Base-by-base conservation (phyloP, 2,113 vertebrate species). In the Macquaria australasica region DNA sequence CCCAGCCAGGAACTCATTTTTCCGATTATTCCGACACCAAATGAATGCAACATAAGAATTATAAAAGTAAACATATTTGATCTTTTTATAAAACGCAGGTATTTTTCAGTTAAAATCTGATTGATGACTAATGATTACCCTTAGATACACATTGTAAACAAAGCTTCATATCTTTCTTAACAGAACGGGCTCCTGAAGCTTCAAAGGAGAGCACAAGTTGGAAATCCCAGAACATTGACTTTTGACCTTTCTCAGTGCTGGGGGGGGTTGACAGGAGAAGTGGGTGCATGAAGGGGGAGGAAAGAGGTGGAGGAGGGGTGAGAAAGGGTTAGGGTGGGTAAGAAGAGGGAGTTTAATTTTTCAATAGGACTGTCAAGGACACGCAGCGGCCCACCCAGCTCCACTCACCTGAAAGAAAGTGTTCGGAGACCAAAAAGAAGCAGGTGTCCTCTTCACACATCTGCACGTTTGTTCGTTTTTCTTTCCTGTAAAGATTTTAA, bases 351-450 rank as follows among this genome's bases (percentile, higher is more conserved):
- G 70, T 92, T 93, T 73, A 92, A 94, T 92, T 92, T 94, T 94
- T 92, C 84, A 93, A 74, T 59, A 92, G 92, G 77, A 87, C 91
- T 91, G 86, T 89, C 89, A 94, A 92, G 90, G 91, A 89, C 92
- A 82, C 50, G 58, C 69, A 67, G 73, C 50, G 77, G 83, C 50
- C 66, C 20, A 12, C 73, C 43, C 73, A 20, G 81, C 75, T 86
- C 77, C 78, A 43, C 68, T 91, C 88, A 86, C 84, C 78, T 90
- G 84, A 85, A 85, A 87, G 9, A 74, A 86, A 41, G 72, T 58
- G 73, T 37, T 69, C 23, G 3, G 76, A 85, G 78, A 84, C 80
- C 70, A 28, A 67, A 62, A 14, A 64, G 72, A 43, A 60, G 77
- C 72, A 39, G 67, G 18, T 25, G 78, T 82, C 62, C 66, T 77